Conservation (phyloP, 2,797 vertebrate species). For the Myripristis murdjan region DNA sequence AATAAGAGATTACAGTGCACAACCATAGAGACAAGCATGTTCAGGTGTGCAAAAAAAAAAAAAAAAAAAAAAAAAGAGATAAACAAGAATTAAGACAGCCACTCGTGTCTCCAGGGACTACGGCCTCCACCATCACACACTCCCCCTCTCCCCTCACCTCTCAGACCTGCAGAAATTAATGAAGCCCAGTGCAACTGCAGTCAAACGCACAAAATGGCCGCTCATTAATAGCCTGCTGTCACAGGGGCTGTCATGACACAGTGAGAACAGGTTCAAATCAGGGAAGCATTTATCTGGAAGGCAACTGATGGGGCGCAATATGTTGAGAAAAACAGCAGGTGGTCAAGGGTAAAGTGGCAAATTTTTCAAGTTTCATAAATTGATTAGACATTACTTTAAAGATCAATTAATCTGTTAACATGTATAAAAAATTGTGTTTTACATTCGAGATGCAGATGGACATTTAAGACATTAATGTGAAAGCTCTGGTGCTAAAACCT, state of each 20-base stretch:
- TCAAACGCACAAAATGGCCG: slow-evolving; percentile 82
- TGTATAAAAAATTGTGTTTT: too few species aligned
- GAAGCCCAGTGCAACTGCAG: slow-evolving; percentile 81
- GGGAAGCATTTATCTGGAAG: slow-evolving; percentile 48
- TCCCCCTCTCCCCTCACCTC: slow-evolving; percentile 47
- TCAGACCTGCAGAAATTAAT: slow-evolving; percentile 78
- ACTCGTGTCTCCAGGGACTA: slow-evolving; percentile 54
- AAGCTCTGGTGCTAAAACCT: too few species aligned
- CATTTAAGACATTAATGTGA: too few species aligned
- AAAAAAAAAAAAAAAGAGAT: neutral
- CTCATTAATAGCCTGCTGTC: slow-evolving; percentile 84
- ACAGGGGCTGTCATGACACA: slow-evolving; percentile 70
- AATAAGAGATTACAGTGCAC: neutral
- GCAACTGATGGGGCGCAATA: slow-evolving; percentile 57
- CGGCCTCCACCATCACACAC: slow-evolving; percentile 33
- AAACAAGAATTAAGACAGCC: slow-evolving; percentile 38
- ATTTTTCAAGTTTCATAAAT: too few species aligned
- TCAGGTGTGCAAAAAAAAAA: neutral
- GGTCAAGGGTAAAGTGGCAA: slow-evolving; percentile 15
- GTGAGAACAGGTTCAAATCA: slow-evolving; percentile 54
- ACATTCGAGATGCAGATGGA: too few species aligned
- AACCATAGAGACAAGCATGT: neutral
- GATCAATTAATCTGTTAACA: too few species aligned
- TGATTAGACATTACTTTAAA: too few species aligned
- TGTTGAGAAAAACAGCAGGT: slow-evolving; percentile 35